These are phyloP conservation scores for Trisateles emortualis DNA, from an alignment of 2,888 invertebrate genomes.

Conservation along the genomic window DNA sequence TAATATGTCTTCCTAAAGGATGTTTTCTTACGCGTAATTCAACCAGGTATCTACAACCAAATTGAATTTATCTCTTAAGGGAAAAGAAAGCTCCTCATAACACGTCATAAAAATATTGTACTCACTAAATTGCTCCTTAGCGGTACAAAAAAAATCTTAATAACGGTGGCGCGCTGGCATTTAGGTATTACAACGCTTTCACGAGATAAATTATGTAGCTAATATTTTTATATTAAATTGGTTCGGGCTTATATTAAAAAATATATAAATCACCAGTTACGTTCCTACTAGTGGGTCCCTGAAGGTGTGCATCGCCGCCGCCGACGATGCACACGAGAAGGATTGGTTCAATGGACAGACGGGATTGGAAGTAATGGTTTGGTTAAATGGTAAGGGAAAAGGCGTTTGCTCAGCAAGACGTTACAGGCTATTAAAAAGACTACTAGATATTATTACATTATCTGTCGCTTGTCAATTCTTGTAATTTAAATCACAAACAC, in stretches of 20 bases:
- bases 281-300: too few relatives aligned
- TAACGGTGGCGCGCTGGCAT: conserved; percentile 1
- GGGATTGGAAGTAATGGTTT: too few relatives aligned
- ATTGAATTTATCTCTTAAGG: conserved; percentile 52
- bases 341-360: too few relatives aligned
- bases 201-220: neutral
- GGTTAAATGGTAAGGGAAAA: too few relatives aligned
- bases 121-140: conserved; percentile 23
- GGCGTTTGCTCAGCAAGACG: too few relatives aligned
- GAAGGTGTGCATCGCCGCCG: too few relatives aligned
- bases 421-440: too few relatives aligned
- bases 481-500: too few relatives aligned
- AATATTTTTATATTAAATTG: conserved; percentile 2
- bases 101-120: conserved; percentile 30
- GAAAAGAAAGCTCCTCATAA: conserved; percentile 43
- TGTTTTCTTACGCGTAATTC: conserved; percentile 46
- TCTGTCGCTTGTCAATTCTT: too few relatives aligned
- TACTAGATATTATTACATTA: too few relatives aligned
- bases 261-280: too few relatives aligned
- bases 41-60: conserved; percentile 48
- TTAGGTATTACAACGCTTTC: conserved; percentile 3
- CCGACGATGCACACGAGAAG: too few relatives aligned
- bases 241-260: neutral
- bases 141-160: conserved; percentile 12
- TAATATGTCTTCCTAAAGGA: conserved; percentile 50